These are phyloP conservation scores for Phylloscopus collybita DNA, from an alignment of 2,797 vertebrate species.

Conservation along the genomic window DNA sequence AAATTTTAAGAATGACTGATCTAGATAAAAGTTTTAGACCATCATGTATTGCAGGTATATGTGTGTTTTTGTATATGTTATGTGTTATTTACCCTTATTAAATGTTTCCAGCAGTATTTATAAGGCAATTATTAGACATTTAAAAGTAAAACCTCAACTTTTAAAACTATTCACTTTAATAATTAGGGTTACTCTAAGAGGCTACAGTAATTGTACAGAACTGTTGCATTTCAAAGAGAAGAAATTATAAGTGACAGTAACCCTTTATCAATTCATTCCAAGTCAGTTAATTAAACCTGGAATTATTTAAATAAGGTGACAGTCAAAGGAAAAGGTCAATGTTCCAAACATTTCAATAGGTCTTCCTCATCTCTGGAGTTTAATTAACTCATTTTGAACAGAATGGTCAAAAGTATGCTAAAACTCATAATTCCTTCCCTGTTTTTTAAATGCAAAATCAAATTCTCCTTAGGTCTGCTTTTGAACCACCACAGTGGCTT, in stretches of 20 bases:
- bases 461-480: not conserved
- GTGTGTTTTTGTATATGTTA: not conserved
- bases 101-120: not conserved
- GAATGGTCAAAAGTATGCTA: slow-evolving; percentile 21
- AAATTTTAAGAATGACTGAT: not conserved
- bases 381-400: slow-evolving; percentile 61
- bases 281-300: slow-evolving; percentile 61
- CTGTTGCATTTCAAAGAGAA: slow-evolving; percentile 28
- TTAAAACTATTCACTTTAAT: slow-evolving; percentile 14
- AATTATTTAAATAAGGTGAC: slow-evolving; percentile 67
- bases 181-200: slow-evolving; percentile 16
- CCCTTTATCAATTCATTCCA: slow-evolving; percentile 58
- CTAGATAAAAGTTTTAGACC: not conserved
- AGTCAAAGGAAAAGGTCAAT: slow-evolving; percentile 62
- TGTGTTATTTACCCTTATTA: not conserved
- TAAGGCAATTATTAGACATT: not conserved
- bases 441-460: slow-evolving; percentile 35
- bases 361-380: slow-evolving; percentile 61
- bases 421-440: slow-evolving; percentile 11
- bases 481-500: not conserved
- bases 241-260: slow-evolving; percentile 57
- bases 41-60: not conserved
- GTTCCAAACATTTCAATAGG: slow-evolving; percentile 25
- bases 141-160: slow-evolving; percentile 1
- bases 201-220: not conserved